A percentile compares a stretch with the other conserved stretches of the same genome.
Conservation (phyloP, 2,797 vertebrate genomes). For the Cacajao melanocephalus region DNA sequence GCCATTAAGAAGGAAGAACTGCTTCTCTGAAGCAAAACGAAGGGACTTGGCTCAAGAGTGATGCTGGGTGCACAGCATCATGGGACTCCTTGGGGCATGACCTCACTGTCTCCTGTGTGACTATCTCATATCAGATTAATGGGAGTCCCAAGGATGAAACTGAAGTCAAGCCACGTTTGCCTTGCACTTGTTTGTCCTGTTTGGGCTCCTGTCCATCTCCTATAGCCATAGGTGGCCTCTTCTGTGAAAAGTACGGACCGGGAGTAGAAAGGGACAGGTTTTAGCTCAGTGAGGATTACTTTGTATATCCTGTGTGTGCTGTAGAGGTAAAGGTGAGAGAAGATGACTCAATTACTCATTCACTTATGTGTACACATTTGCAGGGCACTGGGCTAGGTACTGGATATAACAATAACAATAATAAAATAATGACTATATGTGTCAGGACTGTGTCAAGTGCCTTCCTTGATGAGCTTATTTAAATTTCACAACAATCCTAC, state of each 20-base stretch:
- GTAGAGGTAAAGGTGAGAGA: background rate
- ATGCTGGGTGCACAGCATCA: background rate
- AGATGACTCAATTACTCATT: background rate
- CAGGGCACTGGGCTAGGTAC: background rate
- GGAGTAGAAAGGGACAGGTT: background rate
- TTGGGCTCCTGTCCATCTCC: background rate
- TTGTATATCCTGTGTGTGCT: background rate
- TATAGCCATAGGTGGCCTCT: background rate
- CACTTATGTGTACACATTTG: conserved; percentile 2
- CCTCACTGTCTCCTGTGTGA: background rate
- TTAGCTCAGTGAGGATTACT: background rate
- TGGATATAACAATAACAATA: conserved; percentile 4
- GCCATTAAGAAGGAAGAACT: background rate
- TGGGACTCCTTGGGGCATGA: background rate
- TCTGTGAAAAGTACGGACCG: conserved; percentile 9
- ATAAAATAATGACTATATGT: background rate
- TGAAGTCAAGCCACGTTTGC: background rate
- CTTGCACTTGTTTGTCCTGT: background rate
- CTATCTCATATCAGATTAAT: background rate
- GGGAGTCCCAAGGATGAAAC: background rate
- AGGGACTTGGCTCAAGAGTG: background rate
- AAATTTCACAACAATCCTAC: background rate
- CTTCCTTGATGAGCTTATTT: background rate
- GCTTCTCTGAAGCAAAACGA: background rate
- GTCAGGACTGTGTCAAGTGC: background rate